Percentiles rank a stretch among this genome's conserved stretches.
These are phyloP conservation scores for Silurus aristotelis DNA, from an alignment of 2,797 vertebrate genomes.

Conservation along the genomic window DNA sequence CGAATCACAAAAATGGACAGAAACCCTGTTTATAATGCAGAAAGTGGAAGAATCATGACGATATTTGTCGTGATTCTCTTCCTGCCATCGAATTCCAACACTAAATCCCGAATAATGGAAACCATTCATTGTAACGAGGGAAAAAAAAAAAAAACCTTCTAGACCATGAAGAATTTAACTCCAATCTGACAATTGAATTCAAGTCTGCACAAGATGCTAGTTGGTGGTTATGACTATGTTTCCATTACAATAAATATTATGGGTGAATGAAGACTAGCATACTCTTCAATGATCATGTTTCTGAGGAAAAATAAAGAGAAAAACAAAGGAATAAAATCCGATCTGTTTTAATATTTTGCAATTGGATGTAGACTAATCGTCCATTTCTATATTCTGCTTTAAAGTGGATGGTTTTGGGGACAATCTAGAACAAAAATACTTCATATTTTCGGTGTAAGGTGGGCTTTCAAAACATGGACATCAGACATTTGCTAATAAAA, in stretches of 20 bases:
- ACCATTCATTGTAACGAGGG: not conserved
- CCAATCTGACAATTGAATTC: not conserved
- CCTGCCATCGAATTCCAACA: conserved; percentile 2
- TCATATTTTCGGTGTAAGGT: too few relatives aligned
- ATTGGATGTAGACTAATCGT: not conserved
- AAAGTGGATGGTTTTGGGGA: not conserved
- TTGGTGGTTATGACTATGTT: not conserved
- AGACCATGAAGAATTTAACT: not conserved
- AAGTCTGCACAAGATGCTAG: not conserved
- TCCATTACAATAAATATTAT: not conserved
- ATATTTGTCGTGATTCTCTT: not conserved
- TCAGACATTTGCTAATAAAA: too few relatives aligned
- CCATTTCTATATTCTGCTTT: not conserved
- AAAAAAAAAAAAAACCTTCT: not conserved
- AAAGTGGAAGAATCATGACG: not conserved
- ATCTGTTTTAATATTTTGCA: too few relatives aligned
- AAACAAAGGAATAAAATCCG: not conserved
- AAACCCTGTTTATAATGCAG: too few relatives aligned
- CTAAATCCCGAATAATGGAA: conserved; percentile 13
- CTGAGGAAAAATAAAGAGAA: not conserved
- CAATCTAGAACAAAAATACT: not conserved
- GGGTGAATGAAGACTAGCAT: not conserved
- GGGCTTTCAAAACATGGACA: too few relatives aligned
- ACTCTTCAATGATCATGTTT: not conserved
- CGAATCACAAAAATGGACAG: too few relatives aligned